Percentiles rank a stretch among this genome's conserved stretches.
These are phyloP conservation scores for Malacoctenus gilli DNA, from an alignment of 2,797 vertebrate species.

Conservation along the genomic window DNA sequence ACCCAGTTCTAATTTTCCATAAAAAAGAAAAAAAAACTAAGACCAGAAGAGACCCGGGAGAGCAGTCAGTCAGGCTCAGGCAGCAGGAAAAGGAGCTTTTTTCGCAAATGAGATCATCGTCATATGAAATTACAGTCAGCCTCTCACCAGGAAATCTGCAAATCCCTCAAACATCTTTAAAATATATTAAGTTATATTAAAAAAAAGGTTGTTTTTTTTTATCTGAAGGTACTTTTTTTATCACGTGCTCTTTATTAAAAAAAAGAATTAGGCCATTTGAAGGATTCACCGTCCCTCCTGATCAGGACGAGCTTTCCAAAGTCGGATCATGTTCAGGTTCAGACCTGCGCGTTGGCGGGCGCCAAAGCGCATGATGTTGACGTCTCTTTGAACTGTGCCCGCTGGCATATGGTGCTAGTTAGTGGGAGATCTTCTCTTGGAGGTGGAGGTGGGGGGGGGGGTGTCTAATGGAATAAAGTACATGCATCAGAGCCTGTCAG, in stretches of 20 bases:
- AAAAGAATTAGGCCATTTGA: constrained; percentile 1
- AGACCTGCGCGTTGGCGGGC: constrained; percentile 13
- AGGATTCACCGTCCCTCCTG: constrained; percentile 2
- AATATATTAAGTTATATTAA: constrained; percentile 14
- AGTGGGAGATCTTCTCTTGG: constrained; percentile 35
- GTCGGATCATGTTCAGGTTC: neutral
- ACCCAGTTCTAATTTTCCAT: constrained; percentile 20
- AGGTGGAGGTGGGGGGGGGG: constrained; percentile 11
- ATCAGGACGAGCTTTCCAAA: neutral
- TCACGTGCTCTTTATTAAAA: constrained; percentile 4
- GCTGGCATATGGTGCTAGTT: constrained; percentile 52
- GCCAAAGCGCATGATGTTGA: constrained; percentile 16
- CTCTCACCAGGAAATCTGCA: constrained; percentile 23
- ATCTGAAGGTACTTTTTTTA: neutral
- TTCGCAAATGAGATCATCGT: constrained; percentile 54
- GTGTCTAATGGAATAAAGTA: constrained; percentile 39
- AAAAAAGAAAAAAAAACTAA: too few species aligned
- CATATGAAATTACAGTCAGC: constrained; percentile 21
- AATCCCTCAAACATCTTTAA: constrained; percentile 14
- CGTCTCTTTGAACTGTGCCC: constrained; percentile 45
- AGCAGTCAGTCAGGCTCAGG: constrained; percentile 18
- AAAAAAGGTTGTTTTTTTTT: too few species aligned
- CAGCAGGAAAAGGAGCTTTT: constrained; percentile 8
- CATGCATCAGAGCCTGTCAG: constrained; percentile 25
- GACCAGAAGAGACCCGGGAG: constrained; percentile 4